Conservation (phyloP, 2,113 vertebrate species). For the Leptobrachium leishanense region DNA sequence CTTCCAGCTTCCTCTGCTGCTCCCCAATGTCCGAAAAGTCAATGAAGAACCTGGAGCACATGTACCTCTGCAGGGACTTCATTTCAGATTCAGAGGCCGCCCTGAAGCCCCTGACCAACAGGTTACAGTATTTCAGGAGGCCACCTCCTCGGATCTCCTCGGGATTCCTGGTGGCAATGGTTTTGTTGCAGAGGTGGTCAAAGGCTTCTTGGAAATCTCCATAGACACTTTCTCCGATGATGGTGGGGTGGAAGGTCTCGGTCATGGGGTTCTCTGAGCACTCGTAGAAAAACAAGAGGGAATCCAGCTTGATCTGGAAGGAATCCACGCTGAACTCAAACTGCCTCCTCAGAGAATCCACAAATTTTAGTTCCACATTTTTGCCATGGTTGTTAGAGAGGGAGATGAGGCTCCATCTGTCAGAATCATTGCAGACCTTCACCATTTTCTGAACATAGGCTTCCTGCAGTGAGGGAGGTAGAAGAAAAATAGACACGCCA, state of each 20-base stretch:
- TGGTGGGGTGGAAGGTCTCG: constrained; percentile 94
- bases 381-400: constrained; percentile 97
- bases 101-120: constrained; percentile 92
- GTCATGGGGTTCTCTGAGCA: constrained; percentile 97
- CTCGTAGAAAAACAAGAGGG: constrained; percentile 95
- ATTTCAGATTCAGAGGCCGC: constrained; percentile 90
- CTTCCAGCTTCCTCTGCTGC: constrained; percentile 97
- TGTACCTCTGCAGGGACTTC: constrained; percentile 97
- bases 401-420: constrained; percentile 98
- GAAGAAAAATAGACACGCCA: constrained; percentile 39
- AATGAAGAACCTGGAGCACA: constrained; percentile 99
- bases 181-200: constrained; percentile 92
- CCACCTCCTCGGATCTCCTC: constrained; percentile 97
- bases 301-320: constrained; percentile 98
- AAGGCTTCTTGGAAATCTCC: constrained; percentile 91
- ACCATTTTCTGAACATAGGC: constrained; percentile 99
- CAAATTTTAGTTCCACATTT: constrained; percentile 98
- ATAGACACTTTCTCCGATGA: constrained; percentile 95
- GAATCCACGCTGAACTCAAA: constrained; percentile 99
- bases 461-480: constrained; percentile 75
- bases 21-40: constrained; percentile 97
- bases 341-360: constrained; percentile 94
- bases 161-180: constrained; percentile 94
- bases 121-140: constrained; percentile 98
- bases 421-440: constrained; percentile 97